Evolutionary conservation across 1,140 invertebrate genomes (phyloP).

Genomic region (Pseudomyrmex dendroicus): DNA sequence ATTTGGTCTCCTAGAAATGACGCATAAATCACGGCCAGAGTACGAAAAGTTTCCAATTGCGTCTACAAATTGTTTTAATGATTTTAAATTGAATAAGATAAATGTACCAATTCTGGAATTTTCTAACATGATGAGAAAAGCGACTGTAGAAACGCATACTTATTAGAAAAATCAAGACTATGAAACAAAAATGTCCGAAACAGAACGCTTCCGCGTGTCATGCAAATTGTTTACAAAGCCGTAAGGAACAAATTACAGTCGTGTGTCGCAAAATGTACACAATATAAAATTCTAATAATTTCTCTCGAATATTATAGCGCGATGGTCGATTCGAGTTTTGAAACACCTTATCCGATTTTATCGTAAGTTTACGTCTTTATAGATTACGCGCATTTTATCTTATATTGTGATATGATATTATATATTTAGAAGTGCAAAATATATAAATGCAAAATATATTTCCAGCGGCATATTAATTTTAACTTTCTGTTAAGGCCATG

Average conservation of each 20-base stretch:
- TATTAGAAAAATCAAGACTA: background rate
- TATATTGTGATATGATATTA: background rate
- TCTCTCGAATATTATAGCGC: too few species aligned
- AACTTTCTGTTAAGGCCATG: constrained; percentile 45
- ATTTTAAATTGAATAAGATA: background rate
- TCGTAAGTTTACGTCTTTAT: constrained; percentile 48
- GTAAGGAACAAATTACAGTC: background rate
- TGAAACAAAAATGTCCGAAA: background rate
- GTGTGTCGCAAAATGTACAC: background rate
- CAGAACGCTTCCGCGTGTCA: background rate
- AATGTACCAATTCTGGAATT: constrained; percentile 60
- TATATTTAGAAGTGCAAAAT: background rate
- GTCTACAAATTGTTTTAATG: constrained; percentile 6
- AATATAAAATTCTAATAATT: too few species aligned
- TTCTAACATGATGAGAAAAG: constrained; percentile 56
- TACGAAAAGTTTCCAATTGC: background rate
- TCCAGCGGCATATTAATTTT: constrained; percentile 48
- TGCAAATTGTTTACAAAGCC: background rate
- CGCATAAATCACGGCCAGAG: too few species aligned
- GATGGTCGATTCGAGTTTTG: too few species aligned
- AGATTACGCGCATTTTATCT: background rate
- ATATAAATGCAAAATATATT: background rate
- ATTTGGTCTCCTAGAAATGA: background rate
- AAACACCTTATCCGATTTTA: background rate
- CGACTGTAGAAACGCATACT: background rate